Conservation (phyloP, 2,888 invertebrate species). For the Teleogryllus oceanicus region DNA sequence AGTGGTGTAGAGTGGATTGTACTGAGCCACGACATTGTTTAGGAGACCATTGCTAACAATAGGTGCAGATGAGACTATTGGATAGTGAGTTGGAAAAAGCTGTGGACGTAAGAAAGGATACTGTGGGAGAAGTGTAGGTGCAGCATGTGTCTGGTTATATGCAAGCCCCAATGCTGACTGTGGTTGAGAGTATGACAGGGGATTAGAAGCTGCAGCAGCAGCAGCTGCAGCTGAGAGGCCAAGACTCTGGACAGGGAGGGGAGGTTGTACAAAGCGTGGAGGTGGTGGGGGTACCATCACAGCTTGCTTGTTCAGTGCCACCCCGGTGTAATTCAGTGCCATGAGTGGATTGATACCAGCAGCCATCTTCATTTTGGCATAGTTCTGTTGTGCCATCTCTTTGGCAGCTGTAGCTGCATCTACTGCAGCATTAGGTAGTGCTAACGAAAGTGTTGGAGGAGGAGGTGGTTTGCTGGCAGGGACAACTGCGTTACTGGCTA, state of each 20-base stretch:
- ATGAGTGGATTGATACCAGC: constrained; percentile 54
- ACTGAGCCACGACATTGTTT: constrained; percentile 41
- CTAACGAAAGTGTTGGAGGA: constrained; percentile 45
- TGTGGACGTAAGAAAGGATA: constrained; percentile 51
- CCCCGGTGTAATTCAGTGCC: constrained; percentile 66
- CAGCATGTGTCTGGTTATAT: constrained; percentile 36
- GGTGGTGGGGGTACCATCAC: constrained; percentile 48
- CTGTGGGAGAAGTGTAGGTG: constrained; percentile 45
- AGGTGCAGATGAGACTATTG: constrained; percentile 28
- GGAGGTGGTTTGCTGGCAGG: constrained; percentile 39
- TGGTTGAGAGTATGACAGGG: constrained; percentile 26
- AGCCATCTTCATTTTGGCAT: constrained; percentile 67
- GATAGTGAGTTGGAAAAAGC: constrained; percentile 30
- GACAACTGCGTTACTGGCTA: constrained; percentile 19
- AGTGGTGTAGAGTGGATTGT: constrained; percentile 45
- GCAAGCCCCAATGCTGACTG: constrained; percentile 31
- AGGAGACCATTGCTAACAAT: constrained; percentile 39
- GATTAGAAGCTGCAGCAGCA: constrained; percentile 42
- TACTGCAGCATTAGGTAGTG: constrained; percentile 44
- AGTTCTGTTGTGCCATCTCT: constrained; percentile 79
- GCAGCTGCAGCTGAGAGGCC: constrained; percentile 41
- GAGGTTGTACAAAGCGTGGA: constrained; percentile 33
- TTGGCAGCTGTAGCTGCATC: constrained; percentile 62
- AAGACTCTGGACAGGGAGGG: constrained; percentile 35
- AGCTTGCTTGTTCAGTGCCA: constrained; percentile 64